Evolutionary conservation across 2,797 vertebrate species (phyloP).

Genomic region (Alectoris magna): DNA sequence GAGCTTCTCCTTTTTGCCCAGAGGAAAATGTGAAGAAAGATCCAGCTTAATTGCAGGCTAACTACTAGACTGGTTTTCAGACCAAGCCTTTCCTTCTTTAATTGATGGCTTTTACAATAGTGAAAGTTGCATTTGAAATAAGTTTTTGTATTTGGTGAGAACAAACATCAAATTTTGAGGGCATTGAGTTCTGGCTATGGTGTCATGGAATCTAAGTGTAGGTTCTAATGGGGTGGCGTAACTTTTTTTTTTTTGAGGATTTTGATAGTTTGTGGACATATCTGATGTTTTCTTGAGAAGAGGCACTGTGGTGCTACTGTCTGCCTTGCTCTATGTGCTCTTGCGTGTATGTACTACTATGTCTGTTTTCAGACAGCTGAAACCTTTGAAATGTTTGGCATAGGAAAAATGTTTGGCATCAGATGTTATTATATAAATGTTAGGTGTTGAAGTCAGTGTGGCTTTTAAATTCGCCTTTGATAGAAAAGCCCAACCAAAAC

Average conservation of each 20-base stretch:
- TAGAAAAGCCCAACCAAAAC: background rate
- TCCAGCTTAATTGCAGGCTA: constrained; percentile 12
- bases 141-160: background rate
- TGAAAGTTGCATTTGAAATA: background rate
- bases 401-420: background rate
- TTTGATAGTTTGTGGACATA: background rate
- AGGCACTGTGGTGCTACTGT: background rate
- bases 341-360: background rate
- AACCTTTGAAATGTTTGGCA: background rate
- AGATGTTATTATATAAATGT: background rate
- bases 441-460: background rate
- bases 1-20: constrained; percentile 53
- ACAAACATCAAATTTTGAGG: background rate
- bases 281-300: background rate
- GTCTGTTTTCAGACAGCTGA: background rate
- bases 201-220: background rate
- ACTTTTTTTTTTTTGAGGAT: background rate
- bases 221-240: background rate
- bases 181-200: background rate
- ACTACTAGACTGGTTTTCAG: constrained; percentile 39
- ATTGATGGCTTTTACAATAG: background rate
- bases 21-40: constrained; percentile 58
- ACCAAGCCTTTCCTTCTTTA: constrained; percentile 29
- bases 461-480: background rate
- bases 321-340: background rate